Percentiles rank a stretch among this genome's conserved stretches.
Conservation (phyloP, 2,888 invertebrate genomes). For the Bellardia pandia region DNA sequence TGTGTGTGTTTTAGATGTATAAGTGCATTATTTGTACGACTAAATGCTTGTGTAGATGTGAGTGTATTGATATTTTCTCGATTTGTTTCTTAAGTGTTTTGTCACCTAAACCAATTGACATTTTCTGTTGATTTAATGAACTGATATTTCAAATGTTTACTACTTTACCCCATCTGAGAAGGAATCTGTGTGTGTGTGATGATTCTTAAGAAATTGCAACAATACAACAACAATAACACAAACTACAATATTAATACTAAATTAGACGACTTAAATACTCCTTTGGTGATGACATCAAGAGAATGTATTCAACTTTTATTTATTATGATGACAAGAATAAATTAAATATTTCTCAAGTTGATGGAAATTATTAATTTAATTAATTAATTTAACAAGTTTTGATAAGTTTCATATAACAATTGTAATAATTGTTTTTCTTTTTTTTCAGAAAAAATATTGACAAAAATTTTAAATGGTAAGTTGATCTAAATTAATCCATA, state of each 20-base stretch:
- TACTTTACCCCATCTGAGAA: not conserved
- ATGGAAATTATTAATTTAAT: too few relatives aligned
- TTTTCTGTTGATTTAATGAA: constrained; percentile 72
- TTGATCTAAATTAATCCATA: too few relatives aligned
- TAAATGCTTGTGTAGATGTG: not conserved
- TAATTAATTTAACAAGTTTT: too few relatives aligned
- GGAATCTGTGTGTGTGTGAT: constrained; percentile 18
- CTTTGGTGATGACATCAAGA: not conserved
- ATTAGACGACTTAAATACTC: constrained; percentile 17
- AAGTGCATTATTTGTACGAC: not conserved
- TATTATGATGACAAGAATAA: not conserved
- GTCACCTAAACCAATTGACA: constrained; percentile 72
- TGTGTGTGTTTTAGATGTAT: not conserved
- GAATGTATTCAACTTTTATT: not conserved
- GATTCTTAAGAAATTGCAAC: constrained; percentile 46
- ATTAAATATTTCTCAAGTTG: not conserved
- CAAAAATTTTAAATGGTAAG: too few relatives aligned
- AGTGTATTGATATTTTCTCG: constrained; percentile 41
- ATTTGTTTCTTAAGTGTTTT: constrained; percentile 70
- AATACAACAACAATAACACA: not conserved
- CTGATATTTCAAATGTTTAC: constrained; percentile 69
- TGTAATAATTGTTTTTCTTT: too few relatives aligned
- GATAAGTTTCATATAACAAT: too few relatives aligned
- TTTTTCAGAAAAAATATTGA: too few relatives aligned
- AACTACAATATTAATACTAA: not conserved